A percentile compares a stretch with the other conserved stretches of the same genome.
These are phyloP conservation scores for Trichogramma dendrolimi DNA, from an alignment of 2,888 invertebrate species.

Conservation along the genomic window DNA sequence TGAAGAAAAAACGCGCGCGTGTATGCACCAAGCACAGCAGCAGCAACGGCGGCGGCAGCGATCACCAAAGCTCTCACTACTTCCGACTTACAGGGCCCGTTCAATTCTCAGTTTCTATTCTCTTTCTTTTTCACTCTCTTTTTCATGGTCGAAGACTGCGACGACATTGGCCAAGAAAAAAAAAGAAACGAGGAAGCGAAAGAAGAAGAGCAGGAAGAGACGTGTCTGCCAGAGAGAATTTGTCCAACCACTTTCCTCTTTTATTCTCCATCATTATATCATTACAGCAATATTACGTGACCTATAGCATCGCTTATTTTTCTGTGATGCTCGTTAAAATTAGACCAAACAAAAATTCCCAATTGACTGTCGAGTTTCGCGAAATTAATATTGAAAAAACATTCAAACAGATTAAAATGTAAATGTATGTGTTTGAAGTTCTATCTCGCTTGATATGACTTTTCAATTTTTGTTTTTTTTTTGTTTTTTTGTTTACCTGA, in stretches of 20 bases:
- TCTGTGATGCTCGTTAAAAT: neutral
- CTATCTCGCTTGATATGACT: neutral
- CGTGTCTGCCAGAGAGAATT: slow-evolving; percentile 11
- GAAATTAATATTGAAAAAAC: neutral
- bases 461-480: too few species aligned
- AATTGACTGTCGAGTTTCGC: too few species aligned
- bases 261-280: slow-evolving; percentile 16
- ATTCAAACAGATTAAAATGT: neutral
- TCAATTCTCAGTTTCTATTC: neutral
- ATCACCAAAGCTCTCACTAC: neutral
- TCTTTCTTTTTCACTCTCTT: neutral
- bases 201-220: slow-evolving; percentile 6
- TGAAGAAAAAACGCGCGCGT: slow-evolving; percentile 2
- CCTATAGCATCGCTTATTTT: slow-evolving; percentile 3
- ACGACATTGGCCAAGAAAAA: slow-evolving; percentile 17
- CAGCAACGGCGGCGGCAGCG: slow-evolving; percentile 1
- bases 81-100: neutral
- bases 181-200: slow-evolving; percentile 23
- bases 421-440: neutral
- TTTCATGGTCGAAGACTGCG: neutral
- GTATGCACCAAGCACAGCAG: neutral
- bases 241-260: slow-evolving; percentile 7
- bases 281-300: slow-evolving; percentile 18
- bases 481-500: too few species aligned
- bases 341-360: too few species aligned